Conservation (phyloP, 1,140 invertebrate species). For the Trichogramma pretiosum region DNA sequence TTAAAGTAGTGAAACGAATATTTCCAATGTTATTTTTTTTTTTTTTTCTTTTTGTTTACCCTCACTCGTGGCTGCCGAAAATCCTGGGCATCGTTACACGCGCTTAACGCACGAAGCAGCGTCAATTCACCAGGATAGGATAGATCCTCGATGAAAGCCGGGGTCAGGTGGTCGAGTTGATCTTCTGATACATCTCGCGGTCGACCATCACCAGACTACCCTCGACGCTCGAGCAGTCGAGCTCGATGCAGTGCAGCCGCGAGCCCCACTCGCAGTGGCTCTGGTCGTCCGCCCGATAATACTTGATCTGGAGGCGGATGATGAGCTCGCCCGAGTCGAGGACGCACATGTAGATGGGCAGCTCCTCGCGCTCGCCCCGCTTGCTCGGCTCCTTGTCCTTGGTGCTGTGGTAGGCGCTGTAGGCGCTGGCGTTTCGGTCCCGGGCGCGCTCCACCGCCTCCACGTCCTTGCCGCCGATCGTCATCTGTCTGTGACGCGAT, state of each 20-base stretch:
- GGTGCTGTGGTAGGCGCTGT: conserved; percentile 44
- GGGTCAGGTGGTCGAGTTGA: background rate
- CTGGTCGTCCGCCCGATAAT: conserved; percentile 45
- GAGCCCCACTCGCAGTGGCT: conserved; percentile 51
- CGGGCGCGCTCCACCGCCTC: conserved; percentile 39
- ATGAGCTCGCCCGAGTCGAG: conserved; percentile 43
- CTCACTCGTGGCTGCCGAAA: no score
- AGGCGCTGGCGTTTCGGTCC: conserved; percentile 43
- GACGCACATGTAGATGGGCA: conserved; percentile 42
- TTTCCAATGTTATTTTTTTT: no score
- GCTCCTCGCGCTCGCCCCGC: conserved; percentile 41
- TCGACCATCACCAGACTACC: conserved; percentile 43
- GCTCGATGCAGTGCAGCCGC: conserved; percentile 49
- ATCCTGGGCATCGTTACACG: no score
- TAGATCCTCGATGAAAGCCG: background rate
- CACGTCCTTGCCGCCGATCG: conserved; percentile 38
- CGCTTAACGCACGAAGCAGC: background rate
- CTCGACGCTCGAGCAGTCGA: conserved; percentile 46
- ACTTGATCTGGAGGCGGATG: conserved; percentile 49
- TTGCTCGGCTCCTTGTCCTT: conserved; percentile 34
- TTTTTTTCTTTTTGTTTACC: no score
- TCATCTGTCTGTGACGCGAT: no score
- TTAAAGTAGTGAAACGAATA: no score
- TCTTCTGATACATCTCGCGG: conserved; percentile 38
- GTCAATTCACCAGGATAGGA: background rate